Evolutionary conservation across 2,113 vertebrate genomes (phyloP).

Genomic region (Cranoglanis bouderius): DNA sequence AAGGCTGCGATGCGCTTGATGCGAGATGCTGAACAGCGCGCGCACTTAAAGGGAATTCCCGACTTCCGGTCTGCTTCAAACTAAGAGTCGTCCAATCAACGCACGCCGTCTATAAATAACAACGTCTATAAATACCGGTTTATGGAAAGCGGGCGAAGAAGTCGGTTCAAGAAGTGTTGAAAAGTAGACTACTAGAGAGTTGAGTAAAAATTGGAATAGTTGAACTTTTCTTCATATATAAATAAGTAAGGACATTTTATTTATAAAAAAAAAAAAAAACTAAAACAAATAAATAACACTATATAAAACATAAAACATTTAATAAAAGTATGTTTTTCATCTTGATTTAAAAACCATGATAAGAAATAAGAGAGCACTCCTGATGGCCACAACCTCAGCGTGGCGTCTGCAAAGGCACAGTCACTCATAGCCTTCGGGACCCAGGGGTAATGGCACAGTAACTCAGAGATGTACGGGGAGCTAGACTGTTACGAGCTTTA

Average conservation of each 20-base stretch:
- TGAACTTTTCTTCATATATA: not conserved
- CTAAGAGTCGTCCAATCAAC: slow-evolving; percentile 63
- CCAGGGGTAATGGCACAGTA: not conserved
- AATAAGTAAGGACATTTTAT: not conserved
- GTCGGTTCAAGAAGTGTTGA: not conserved
- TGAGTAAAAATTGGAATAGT: not conserved
- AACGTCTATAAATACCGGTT: slow-evolving; percentile 18
- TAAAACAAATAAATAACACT: not conserved
- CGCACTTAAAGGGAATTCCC: slow-evolving; percentile 55
- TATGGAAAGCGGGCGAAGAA: not conserved
- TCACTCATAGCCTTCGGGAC: not conserved
- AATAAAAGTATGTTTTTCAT: not conserved
- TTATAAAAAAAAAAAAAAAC: not conserved
- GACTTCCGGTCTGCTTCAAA: slow-evolving; percentile 64
- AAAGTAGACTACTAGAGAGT: not conserved
- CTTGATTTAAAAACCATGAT: not conserved
- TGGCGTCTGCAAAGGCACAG: no score
- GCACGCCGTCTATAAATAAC: slow-evolving; percentile 40
- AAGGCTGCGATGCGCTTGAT: not conserved
- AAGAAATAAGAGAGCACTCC: not conserved
- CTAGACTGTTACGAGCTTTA: not conserved
- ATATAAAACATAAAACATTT: not conserved
- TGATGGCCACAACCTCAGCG: no score
- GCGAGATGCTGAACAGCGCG: slow-evolving; percentile 10
- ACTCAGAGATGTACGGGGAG: not conserved